These are phyloP conservation scores for Alviniconcha strummeri DNA, from an alignment of 2,888 invertebrate genomes.

Conservation along the genomic window DNA sequence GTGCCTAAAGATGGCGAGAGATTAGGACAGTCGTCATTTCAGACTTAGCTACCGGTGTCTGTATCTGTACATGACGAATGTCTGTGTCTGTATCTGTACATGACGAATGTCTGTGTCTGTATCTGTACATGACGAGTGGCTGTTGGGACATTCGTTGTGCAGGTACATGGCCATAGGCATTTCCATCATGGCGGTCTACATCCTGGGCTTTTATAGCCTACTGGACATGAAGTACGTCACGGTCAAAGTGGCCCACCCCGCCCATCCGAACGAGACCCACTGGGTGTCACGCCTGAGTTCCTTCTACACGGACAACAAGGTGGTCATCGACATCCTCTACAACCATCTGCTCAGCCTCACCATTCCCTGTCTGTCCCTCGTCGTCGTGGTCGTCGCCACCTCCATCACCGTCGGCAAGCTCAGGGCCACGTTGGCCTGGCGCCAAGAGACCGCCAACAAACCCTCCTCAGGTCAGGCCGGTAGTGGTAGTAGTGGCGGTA, in stretches of 20 bases:
- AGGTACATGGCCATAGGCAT: slow-evolving; percentile 25
- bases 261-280: background rate
- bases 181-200: slow-evolving; percentile 19
- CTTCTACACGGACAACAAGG: slow-evolving; percentile 16
- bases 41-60: too few relatives aligned
- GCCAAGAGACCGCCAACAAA: too few relatives aligned
- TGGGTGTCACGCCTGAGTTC: slow-evolving; percentile 22
- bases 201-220: slow-evolving; percentile 31
- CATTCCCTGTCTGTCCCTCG: slow-evolving; percentile 17
- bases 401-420: slow-evolving; percentile 17
- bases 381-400: slow-evolving; percentile 28
- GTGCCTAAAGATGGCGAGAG: too few relatives aligned
- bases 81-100: too few relatives aligned
- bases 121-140: too few relatives aligned
- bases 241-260: background rate
- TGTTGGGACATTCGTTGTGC: background rate
- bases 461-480: too few relatives aligned
- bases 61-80: too few relatives aligned
- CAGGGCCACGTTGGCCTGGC: too few relatives aligned
- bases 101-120: too few relatives aligned
- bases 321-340: slow-evolving; percentile 32
- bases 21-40: too few relatives aligned
- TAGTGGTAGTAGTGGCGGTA: too few relatives aligned
- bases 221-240: slow-evolving; percentile 29
- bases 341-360: slow-evolving; percentile 29